Percentiles rank a stretch among this genome's conserved stretches.
Evolutionary conservation across 2,888 invertebrate genomes (phyloP).

Genomic region (Luffia ferchaultella): DNA sequence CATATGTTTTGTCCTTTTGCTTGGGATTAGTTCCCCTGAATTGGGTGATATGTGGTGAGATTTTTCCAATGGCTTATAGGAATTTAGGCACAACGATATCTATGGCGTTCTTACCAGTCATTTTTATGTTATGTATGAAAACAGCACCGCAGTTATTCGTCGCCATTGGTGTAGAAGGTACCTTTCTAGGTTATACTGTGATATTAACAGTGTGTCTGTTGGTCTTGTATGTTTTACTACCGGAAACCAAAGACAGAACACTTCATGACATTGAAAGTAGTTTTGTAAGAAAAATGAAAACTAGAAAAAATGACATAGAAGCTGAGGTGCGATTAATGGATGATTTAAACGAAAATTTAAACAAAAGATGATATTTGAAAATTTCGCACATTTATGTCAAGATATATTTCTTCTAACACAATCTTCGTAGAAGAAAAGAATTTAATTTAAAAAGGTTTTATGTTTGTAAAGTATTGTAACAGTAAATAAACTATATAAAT

Average conservation of each 20-base stretch:
- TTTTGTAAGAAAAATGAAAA: constrained; percentile 23
- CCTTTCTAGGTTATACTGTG: constrained; percentile 49
- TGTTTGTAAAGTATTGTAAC: too few relatives aligned
- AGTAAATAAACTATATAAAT: too few relatives aligned
- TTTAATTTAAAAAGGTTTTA: too few relatives aligned
- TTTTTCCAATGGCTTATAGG: constrained; percentile 53
- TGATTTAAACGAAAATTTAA: too few relatives aligned
- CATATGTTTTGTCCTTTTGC: constrained; percentile 50
- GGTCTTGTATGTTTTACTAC: constrained; percentile 41
- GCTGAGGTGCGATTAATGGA: constrained; percentile 27
- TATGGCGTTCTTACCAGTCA: constrained; percentile 49
- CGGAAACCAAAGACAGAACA: constrained; percentile 54
- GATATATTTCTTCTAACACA: too few relatives aligned
- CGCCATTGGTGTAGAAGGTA: constrained; percentile 50
- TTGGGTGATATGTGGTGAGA: constrained; percentile 59
- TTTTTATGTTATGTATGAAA: constrained; percentile 55
- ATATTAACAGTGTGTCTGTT: constrained; percentile 37
- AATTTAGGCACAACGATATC: constrained; percentile 53
- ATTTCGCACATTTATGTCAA: too few relatives aligned
- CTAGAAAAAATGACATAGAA: constrained; percentile 29
- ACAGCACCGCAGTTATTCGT: constrained; percentile 54
- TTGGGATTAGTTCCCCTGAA: constrained; percentile 51
- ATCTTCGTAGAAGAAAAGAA: too few relatives aligned
- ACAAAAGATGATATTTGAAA: too few relatives aligned
- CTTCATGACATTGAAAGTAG: constrained; percentile 54